Base-by-base conservation (phyloP, 1,140 invertebrate species). In the Berghia stephanieae region DNA sequence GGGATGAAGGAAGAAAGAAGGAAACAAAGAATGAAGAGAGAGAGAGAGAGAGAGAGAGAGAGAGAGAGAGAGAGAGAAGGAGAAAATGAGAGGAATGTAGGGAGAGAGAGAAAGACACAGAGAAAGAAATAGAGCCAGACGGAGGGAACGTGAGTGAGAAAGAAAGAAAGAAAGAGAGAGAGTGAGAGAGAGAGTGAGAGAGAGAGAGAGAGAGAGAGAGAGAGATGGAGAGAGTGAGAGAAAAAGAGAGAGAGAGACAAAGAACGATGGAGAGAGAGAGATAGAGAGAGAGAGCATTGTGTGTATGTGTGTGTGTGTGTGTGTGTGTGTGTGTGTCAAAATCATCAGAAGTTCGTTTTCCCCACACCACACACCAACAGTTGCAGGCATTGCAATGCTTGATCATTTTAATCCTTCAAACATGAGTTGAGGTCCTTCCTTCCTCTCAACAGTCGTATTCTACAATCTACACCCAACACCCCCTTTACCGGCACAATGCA, bases 31-130 rank as follows among this genome's bases (percentile, higher is more conserved):
- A 24, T 3, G 8, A 38, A 31, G 16, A 31, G 27, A 10, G 63
- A 67, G 66, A 68, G 6, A 40, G 66, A 68, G 66, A 68, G 38
- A 68, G 24, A 68, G 16, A 68, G 66, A 68, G 16, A 68, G 66
- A 40, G 63, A 67, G 27, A 24, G 63, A 67, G 31, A 40, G 34
- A 27, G 10, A 46, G 44, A 49, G 21, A 76, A 13, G 27, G 34
- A 42, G 31, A 68, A 42, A 67, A 24, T 43, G 5, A 68, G 66
- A 38, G 34, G 27, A 21, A 68, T 10, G 8, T 38, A 40, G 66
- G 44, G 34, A 42, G 2, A 67, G 8, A 67, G 63, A 67, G 8
- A 67, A n/a, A n/a, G n/a, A n/a, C n/a, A n/a, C n/a, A n/a, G n/a
- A n/a, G n/a, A n/a, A n/a, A n/a, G n/a, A n/a, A n/a, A n/a, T n/a